Evolutionary conservation across 2,113 vertebrate species (phyloP), one percentile per base, ranked within the genome.

Genomic region (Ornithorhynchus anatinus): DNA sequence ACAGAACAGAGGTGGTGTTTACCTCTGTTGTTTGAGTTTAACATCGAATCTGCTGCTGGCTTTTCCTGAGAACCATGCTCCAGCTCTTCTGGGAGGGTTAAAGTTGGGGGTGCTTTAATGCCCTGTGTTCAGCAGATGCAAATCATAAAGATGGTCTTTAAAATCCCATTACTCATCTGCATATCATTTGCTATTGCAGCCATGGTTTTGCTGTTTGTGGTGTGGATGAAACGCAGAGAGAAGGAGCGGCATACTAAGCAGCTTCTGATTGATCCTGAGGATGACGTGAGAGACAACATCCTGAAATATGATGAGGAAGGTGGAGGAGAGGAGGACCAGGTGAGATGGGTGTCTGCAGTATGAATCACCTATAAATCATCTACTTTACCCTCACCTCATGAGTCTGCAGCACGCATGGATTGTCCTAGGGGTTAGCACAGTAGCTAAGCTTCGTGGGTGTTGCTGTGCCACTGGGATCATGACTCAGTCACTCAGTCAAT

Each of bases 251-350:
- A 98, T 77, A 96, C 95, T 0, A 99, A 98, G 84, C 97, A 98
- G 93, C 92, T 99, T 39, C 95, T 99, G 19, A 99, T 99, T 2
- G 97, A 99, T 90, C 97, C 97, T 0, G 97, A 98, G 84, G 97
- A 99, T 0, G 97, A 98, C 0, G 97, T 99, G 66, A 91, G 97
- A 5, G 97, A 98, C 89, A 99, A 99, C 78, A 99, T 99, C 77
- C 95, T 99, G 50, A 99, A 98, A 86, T 99, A 99, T 0, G 97
- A 99, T 0, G 97, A 99, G 60, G 97, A 99, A 48, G 97, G 97
- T 16, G 97, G 97, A 2, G 97, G 97, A 38, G 97, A 98, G 68
- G 97, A 99, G 80, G 97, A 99, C 80, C 97, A 99, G 95, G 97
- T 98, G 83, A 93, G 90, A 3, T 11, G 37, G 12, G 3, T 33